Conservation (phyloP, 2,888 invertebrate species). For the Glaucopsyche alexis region DNA sequence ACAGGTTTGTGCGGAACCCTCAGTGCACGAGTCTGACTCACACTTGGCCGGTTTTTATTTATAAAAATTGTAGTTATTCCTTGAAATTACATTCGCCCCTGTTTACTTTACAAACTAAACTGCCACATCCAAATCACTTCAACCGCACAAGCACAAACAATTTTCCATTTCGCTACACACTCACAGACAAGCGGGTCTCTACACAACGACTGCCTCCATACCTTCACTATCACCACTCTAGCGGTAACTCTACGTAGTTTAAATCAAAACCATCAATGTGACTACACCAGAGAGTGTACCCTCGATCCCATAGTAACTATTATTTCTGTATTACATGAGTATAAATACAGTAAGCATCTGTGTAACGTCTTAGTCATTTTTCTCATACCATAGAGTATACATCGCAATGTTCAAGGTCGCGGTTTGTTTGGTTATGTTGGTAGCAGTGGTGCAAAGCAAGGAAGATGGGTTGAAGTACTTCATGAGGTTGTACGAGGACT, state of each 20-base stretch:
- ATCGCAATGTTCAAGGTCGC: constrained; percentile 56
- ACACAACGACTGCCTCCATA: constrained; percentile 39
- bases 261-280: constrained; percentile 36
- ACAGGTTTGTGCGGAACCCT: too few relatives aligned
- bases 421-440: constrained; percentile 49
- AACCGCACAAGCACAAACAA: constrained; percentile 48
- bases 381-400: constrained; percentile 63
- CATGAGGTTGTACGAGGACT: constrained; percentile 88
- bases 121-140: constrained; percentile 40
- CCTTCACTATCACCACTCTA: constrained; percentile 30
- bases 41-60: too few relatives aligned
- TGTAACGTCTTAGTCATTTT: constrained; percentile 74
- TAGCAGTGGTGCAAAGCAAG: constrained; percentile 47
- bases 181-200: constrained; percentile 34
- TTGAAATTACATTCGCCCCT: background rate
- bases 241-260: constrained; percentile 24
- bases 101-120: constrained; percentile 22
- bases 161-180: constrained; percentile 55
- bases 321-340: constrained; percentile 61
- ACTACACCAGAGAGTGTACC: constrained; percentile 46
- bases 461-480: constrained; percentile 83
- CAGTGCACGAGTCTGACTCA: too few relatives aligned
- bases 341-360: constrained; percentile 64
- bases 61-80: too few relatives aligned
- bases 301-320: constrained; percentile 56